Percentiles rank a stretch among this genome's conserved stretches.
These are phyloP conservation scores for Cyphomyrmex costatus DNA, from an alignment of 1,140 invertebrate species.

Conservation along the genomic window DNA sequence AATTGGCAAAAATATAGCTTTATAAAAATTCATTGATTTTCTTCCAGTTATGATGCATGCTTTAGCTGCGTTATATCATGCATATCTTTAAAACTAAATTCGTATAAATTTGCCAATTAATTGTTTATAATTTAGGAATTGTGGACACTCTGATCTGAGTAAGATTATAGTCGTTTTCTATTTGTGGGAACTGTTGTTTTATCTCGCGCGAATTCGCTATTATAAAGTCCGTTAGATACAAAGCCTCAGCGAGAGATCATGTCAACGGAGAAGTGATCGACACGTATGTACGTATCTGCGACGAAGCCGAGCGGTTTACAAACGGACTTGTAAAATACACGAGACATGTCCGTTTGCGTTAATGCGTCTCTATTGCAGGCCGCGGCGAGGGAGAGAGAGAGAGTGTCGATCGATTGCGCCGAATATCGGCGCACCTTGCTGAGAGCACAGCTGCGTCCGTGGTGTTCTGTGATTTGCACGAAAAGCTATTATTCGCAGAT, in stretches of 20 bases:
- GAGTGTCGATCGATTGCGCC: constrained; percentile 31
- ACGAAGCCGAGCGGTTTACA: constrained; percentile 31
- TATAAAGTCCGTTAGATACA: background rate
- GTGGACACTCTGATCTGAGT: background rate
- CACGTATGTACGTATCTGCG: constrained; percentile 22
- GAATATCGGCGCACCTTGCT: constrained; percentile 34
- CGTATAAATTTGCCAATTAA: background rate
- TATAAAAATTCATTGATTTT: background rate
- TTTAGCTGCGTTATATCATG: too few species aligned
- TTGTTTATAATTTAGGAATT: background rate
- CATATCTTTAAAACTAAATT: background rate
- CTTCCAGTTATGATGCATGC: too few species aligned
- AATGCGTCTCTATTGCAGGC: constrained; percentile 43
- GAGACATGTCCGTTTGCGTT: constrained; percentile 50
- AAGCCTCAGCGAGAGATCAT: background rate
- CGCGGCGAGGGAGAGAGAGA: background rate
- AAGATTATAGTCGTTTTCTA: background rate
- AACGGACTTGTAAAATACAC: constrained; percentile 47
- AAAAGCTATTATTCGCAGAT: constrained; percentile 52
- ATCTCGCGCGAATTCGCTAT: background rate
- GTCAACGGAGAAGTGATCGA: constrained; percentile 26
- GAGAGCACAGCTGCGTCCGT: constrained; percentile 30
- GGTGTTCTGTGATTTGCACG: constrained; percentile 42
- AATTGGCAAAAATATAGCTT: background rate
- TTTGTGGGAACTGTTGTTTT: background rate